Conservation (phyloP, 2,888 invertebrate species). For the Tenthredo amoena region DNA sequence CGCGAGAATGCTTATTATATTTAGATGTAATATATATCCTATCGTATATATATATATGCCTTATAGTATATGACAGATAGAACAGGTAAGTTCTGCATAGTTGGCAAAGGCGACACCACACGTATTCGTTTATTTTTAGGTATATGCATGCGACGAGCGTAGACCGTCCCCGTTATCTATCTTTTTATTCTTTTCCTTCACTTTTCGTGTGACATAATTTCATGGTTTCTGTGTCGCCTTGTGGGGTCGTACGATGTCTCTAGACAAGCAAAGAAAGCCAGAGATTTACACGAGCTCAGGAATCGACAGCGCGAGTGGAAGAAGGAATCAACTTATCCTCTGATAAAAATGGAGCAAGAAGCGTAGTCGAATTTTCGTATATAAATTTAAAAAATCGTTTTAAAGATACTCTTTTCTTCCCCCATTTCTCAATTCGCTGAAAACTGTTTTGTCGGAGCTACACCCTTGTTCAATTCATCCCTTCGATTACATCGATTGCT, state of each 20-base stretch:
- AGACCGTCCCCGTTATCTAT: constrained; percentile 10
- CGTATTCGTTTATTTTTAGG: constrained; percentile 20
- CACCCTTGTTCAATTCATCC: background rate
- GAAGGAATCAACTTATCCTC: background rate
- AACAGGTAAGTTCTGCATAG: constrained; percentile 1
- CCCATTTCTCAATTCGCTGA: background rate
- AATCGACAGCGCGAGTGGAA: background rate
- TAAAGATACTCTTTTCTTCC: background rate
- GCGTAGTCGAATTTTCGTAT: background rate
- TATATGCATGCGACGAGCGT: constrained; percentile 33
- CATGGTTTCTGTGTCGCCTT: constrained; percentile 18
- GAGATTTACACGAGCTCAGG: background rate
- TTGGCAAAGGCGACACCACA: background rate
- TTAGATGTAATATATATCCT: background rate
- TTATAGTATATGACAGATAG: background rate
- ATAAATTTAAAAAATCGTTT: background rate
- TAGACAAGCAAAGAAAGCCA: background rate
- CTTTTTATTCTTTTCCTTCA: constrained; percentile 7
- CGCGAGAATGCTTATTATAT: background rate
- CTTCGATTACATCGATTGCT: background rate
- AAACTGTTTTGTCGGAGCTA: background rate
- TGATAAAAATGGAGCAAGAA: background rate
- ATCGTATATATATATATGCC: background rate
- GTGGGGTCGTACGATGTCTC: background rate
- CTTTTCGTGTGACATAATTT: constrained; percentile 34